Evolutionary conservation across 2,888 invertebrate species (phyloP), one percentile per base, ranked within the genome.

Genomic region (Bedellia somnulentella): DNA sequence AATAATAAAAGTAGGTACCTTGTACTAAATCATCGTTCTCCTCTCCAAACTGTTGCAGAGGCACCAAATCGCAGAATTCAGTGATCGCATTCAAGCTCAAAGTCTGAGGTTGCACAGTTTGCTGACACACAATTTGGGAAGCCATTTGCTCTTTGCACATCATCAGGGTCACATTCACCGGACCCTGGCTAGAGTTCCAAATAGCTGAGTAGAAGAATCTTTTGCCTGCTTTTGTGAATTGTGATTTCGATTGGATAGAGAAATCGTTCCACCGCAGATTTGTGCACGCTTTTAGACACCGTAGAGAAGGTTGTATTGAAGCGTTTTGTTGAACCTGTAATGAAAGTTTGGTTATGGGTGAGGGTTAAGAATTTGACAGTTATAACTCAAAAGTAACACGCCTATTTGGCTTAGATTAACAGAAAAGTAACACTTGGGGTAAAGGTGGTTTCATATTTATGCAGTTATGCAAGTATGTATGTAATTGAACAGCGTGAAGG

Each of bases 1-100:
- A 26, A 26, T 18, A 17, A 29, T 9, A 37, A 29, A 31, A 15
- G 17, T 14, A 9, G n/a, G 2, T 45, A 85, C 85, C 85, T 80
- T 89, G 87, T 28, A 84, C 68, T 47, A 83, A 76, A 45, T 84
- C 83, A 24, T 80, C 79, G 31, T 80, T 80, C 1, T 79, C 76
- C 35, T 78, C 80, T 35, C 77, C 81, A 41, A 86, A 77, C 50
- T 85, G 83, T 43, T 83, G 82, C 36, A 80, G 67, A 13, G 89
- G 87, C 30, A 89, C 83, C 42, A 86, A 58, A 51, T 90, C 90
- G 48, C 85, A 86, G 59, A 90, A 90, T 68, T 90, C 89, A 5
- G 87, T 87, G 17, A 90, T 80, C 5, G 89, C 86, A 41, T 81
- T 80, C 37, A 90, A 62, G 44, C 82, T 84, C 48, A 84, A 75